phyloP scores from a whole-genome alignment of 2,113 vertebrate species.

The Crypturellus undulatus region DNA sequence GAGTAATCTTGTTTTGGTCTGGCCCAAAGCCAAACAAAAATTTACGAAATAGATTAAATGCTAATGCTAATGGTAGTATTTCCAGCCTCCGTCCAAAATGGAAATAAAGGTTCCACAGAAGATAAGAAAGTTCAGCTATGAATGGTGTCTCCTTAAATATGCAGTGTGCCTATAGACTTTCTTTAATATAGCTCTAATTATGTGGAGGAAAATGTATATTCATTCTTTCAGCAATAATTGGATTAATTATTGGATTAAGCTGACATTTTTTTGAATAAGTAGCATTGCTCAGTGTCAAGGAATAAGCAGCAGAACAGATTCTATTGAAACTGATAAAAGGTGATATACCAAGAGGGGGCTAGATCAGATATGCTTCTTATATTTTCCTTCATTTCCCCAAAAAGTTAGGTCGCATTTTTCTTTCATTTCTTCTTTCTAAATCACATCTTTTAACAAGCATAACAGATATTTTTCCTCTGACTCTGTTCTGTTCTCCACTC shows the following conservation, averaged over 20 bases:
- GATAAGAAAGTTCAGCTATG: constrained; percentile 34
- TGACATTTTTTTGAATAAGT: not conserved
- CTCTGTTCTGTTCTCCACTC: not conserved
- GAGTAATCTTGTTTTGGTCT: constrained; percentile 25
- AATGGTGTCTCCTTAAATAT: not conserved
- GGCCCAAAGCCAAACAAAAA: constrained; percentile 33
- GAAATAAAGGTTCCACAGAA: constrained; percentile 32
- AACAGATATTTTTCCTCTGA: not conserved
- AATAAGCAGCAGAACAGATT: not conserved
- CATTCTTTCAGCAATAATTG: not conserved
- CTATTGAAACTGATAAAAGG: not conserved
- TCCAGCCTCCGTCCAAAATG: constrained; percentile 5
- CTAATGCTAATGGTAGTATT: not conserved
- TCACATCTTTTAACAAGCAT: not conserved
- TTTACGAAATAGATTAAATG: constrained; percentile 43
- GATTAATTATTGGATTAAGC: not conserved
- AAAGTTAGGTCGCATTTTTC: not conserved
- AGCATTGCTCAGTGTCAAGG: not conserved
- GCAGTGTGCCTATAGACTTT: not conserved
- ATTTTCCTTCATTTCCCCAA: not conserved
- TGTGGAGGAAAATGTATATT: not conserved
- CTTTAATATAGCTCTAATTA: constrained; percentile 7
- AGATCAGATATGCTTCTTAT: not conserved
- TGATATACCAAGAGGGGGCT: not conserved
- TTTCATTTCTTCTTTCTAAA: not conserved